Base-by-base conservation (phyloP, 2,797 vertebrate genomes). In the Melanotaenia boesemani region DNA sequence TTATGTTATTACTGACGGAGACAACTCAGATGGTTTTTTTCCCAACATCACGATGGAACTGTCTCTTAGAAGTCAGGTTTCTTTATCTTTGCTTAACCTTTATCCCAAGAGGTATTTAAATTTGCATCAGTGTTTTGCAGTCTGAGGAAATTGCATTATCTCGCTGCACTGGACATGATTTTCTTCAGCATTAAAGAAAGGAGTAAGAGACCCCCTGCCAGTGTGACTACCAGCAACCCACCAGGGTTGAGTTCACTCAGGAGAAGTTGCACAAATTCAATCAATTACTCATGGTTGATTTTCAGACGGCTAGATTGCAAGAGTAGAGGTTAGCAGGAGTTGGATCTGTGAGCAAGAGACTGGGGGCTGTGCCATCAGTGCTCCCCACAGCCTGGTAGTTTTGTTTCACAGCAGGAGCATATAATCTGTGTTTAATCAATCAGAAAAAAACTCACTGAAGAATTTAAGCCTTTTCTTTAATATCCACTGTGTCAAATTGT, bases 51-150 rank as follows among this genome's bases (percentile, higher is more conserved):
- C 16, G 8, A 0, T 20, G 41, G 41, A 44, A 18, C 5, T 41
- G 12, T 41, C 39, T 48, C 46, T 16, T 11, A 12, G 50, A 13
- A 13, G 22, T 2, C 44, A 26, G 24, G 12, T 26, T 26, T 54
- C 28, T 67, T 70, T 26, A 52, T 50, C 59, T 70, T 70, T 68
- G 26, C 67, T 63, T 41, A 71, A 70, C 32, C 12, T 0, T 54
- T 37, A 58, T 39, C 22, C 32, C 16, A 54, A 56, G 54, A 61
- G 60, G 4, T 52, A 54, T 62, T 67, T 30, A 50, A 15, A 79
- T 81, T 55, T 79, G 63, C 70, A 37, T 82, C 37, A 44, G 22
- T 74, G 41, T 79, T 73, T 77, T 77, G 50, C 61, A 66, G 69
- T 67, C 56, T 36, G 58, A 67, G 11, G 20, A 76, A 83, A 79